Percentiles rank a stretch among this genome's conserved stretches.
phyloP scores from a whole-genome alignment of 1,140 invertebrate species.

The Apis florea region DNA sequence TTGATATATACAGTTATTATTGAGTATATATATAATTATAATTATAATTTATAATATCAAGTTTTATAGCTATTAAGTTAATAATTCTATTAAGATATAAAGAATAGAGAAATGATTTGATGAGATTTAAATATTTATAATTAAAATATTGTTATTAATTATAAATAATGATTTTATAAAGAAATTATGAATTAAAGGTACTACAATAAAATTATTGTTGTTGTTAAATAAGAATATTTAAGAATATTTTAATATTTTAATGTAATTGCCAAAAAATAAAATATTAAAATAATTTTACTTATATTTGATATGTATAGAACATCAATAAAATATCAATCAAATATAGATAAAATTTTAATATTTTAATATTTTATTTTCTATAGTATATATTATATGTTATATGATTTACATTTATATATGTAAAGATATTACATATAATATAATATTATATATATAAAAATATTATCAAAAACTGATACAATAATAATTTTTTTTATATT shows the following conservation, averaged over 20 bases:
- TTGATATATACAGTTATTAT: conserved; percentile 3
- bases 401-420: too few species aligned
- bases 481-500: conserved; percentile 22
- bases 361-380: too few species aligned
- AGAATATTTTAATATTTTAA: neutral
- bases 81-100: conserved; percentile 1
- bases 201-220: conserved; percentile 8
- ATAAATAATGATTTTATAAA: conserved; percentile 14
- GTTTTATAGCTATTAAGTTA: conserved; percentile 1
- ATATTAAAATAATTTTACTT: neutral
- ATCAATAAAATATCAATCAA: too few species aligned
- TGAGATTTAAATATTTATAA: conserved; percentile 14
- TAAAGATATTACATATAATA: too few species aligned
- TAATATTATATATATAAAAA: too few species aligned
- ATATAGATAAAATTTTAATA: too few species aligned
- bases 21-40: conserved; percentile 4
- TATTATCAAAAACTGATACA: too few species aligned
- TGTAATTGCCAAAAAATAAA: neutral
- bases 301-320: neutral
- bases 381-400: too few species aligned
- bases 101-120: neutral
- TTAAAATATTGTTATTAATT: conserved; percentile 18
- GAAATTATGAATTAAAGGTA: neutral
- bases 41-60: neutral
- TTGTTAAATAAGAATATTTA: neutral